Percentiles rank a stretch among this genome's conserved stretches.
These are phyloP conservation scores for Channallabes apus DNA, from an alignment of 2,797 vertebrate species.

Conservation along the genomic window DNA sequence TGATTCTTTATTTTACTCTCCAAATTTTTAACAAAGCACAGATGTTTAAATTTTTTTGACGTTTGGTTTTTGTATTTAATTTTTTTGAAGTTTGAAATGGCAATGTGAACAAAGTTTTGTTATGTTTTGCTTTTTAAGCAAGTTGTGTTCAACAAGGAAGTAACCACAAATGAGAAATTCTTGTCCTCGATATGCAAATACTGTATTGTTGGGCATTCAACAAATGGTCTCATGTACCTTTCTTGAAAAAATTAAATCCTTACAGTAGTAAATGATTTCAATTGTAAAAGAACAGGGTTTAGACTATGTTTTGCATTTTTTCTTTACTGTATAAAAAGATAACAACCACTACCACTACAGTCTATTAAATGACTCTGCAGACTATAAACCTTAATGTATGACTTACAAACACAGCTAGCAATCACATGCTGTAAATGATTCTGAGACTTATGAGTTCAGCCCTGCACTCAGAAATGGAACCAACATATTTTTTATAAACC, in stretches of 20 bases:
- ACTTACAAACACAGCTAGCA: conserved; percentile 22
- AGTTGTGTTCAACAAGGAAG: conserved; percentile 32
- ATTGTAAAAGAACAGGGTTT: conserved; percentile 31
- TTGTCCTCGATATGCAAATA: conserved; percentile 7
- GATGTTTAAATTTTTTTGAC: conserved; percentile 50
- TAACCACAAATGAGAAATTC: conserved; percentile 14
- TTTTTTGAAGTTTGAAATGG: conserved; percentile 52
- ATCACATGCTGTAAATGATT: conserved; percentile 34
- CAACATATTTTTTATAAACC: conserved; percentile 57
- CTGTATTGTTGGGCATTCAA: conserved; percentile 32
- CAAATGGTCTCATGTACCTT: conserved; percentile 48
- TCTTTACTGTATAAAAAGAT: conserved; percentile 12
- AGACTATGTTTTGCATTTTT: conserved; percentile 15
- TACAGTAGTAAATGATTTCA: conserved; percentile 36
- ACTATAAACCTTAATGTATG: conserved; percentile 26
- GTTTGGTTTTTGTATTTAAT: conserved; percentile 59
- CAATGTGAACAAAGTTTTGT: conserved; percentile 56
- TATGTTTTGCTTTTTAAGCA: conserved; percentile 49
- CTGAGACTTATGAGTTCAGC: conserved; percentile 28
- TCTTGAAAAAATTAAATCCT: conserved; percentile 25
- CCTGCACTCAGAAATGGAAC: conserved; percentile 46
- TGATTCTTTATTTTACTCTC: conserved; percentile 46
- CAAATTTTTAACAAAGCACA: conserved; percentile 49
- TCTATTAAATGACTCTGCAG: conserved; percentile 20
- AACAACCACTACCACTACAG: neutral